Evolutionary conservation across 2,888 invertebrate genomes (phyloP), one percentile per base, ranked within the genome.

Genomic region (Pseudococcus longispinus): DNA sequence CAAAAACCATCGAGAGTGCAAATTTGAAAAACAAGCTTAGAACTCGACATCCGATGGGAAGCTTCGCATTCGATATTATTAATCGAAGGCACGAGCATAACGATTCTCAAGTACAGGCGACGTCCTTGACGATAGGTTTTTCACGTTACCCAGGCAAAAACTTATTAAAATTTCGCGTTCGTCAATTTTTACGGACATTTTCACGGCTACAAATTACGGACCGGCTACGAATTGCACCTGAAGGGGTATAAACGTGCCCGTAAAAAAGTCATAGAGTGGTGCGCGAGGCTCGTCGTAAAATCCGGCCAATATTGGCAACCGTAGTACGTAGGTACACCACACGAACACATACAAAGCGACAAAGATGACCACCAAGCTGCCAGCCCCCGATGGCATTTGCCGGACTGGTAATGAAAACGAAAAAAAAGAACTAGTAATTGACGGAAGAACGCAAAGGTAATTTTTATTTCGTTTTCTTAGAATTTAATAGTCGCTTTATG

Each of bases 401-500:
- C 74, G 18, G 1, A 0, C 37, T n/a, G n/a, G 82, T n/a, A 42
- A 20, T 3, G 11, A n/a, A 13, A 51, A n/a, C 5, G n/a, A 83
- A 46, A 83, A 42, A 26, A 83, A 46, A 32, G 29, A 82, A 42
- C 44, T 20, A 29, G 83, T 46, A 46, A 83, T 46, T 26, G 51
- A 83, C 83, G 83, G 83, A 51, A 83, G 83, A 83, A 51, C 83
- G 32, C 74, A 74, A 74, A 74, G 37, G 74, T 74, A 74, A 74
- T 74, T 60, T 84, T 84, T 84, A 84, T 84, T 60, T 84, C 29
- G 60, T 60, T 51, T 84, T 84, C 84, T 84, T 32, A 60, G 55
- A 84, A 60, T 84, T 60, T 60, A 60, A 46, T 32, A 32, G 26
- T 37, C 29, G 15, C 74, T 74, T 74, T 74, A 74, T 74, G 74